Conservation (phyloP, 2,888 invertebrate genomes). For the Agonopterix arenella region DNA sequence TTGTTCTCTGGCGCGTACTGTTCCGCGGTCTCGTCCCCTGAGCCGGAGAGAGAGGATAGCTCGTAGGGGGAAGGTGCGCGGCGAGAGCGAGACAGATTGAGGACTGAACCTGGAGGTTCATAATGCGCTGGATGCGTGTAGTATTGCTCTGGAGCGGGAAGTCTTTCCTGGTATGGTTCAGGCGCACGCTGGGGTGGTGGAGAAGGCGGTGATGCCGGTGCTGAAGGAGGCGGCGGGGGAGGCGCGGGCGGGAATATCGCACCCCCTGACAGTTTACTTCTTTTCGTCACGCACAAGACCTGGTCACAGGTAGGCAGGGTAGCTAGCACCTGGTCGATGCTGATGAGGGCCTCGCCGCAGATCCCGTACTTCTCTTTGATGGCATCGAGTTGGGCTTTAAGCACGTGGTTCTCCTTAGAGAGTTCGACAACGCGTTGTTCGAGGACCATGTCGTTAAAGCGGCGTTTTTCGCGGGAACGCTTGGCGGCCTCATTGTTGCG, state of each 20-base stretch:
- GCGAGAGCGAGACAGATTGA: slow-evolving; percentile 82
- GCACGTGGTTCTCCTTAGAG: slow-evolving; percentile 95
- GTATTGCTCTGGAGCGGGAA: slow-evolving; percentile 65
- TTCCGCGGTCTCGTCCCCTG: slow-evolving; percentile 69
- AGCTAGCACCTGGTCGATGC: slow-evolving; percentile 92
- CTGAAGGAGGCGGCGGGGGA: slow-evolving; percentile 71
- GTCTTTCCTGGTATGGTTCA: slow-evolving; percentile 65
- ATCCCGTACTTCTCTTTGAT: slow-evolving; percentile 96
- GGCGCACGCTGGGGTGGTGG: slow-evolving; percentile 76
- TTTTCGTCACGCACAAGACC: slow-evolving; percentile 88
- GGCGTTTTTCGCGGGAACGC: slow-evolving; percentile 95
- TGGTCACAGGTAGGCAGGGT: slow-evolving; percentile 91
- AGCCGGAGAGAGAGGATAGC: slow-evolving; percentile 84
- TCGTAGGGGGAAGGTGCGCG: slow-evolving; percentile 87
- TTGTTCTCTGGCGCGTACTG: slow-evolving; percentile 82
- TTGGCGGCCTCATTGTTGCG: slow-evolving; percentile 99
- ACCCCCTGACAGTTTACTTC: slow-evolving; percentile 71
- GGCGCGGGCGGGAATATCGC: slow-evolving; percentile 76
- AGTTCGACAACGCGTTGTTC: slow-evolving; percentile 96
- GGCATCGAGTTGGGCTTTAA: slow-evolving; percentile 94
- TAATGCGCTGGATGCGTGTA: slow-evolving; percentile 75
- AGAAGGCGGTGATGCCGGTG: slow-evolving; percentile 66
- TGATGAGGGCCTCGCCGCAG: slow-evolving; percentile 90
- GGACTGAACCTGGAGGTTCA: slow-evolving; percentile 80
- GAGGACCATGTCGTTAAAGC: slow-evolving; percentile 97